Conservation (phyloP, 2,113 vertebrate genomes). For the Antechinus stuartii region DNA sequence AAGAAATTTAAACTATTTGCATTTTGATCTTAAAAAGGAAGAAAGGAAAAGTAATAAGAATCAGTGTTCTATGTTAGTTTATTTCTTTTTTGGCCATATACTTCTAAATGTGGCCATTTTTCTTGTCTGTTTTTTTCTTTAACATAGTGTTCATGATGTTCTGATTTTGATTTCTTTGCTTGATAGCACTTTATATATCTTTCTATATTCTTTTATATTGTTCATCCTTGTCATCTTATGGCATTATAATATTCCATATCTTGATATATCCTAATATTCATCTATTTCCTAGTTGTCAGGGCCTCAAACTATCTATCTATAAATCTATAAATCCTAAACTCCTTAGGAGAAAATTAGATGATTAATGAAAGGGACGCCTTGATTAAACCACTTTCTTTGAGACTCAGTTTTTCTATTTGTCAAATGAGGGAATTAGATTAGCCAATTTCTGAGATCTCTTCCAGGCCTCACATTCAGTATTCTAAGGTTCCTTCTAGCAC, state of each 20-base stretch:
- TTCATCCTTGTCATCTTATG: not conserved
- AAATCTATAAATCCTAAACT: not conserved
- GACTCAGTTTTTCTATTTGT: not conserved
- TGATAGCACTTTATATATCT: not conserved
- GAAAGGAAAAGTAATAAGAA: not conserved
- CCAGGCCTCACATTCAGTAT: not conserved
- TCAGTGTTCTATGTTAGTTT: not conserved
- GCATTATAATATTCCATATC: not conserved
- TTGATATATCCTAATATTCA: not conserved
- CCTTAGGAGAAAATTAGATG: not conserved
- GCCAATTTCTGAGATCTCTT: not conserved
- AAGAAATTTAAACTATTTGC: not conserved
- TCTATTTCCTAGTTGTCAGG: not conserved
- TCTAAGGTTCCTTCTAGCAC: not conserved
- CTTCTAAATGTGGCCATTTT: not conserved
- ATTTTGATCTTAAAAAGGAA: not conserved
- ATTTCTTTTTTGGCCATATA: not conserved
- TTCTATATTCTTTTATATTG: not conserved
- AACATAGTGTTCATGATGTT: not conserved
- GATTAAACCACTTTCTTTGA: not conserved
- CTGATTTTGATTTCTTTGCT: not conserved
- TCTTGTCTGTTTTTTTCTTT: not conserved
- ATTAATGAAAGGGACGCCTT: not conserved
- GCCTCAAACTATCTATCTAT: not conserved
- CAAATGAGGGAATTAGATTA: not conserved